A percentile compares a stretch with the other conserved stretches of the same genome.
Evolutionary conservation across 2,797 vertebrate genomes (phyloP).

Genomic region (Pseudochirops cupreus): DNA sequence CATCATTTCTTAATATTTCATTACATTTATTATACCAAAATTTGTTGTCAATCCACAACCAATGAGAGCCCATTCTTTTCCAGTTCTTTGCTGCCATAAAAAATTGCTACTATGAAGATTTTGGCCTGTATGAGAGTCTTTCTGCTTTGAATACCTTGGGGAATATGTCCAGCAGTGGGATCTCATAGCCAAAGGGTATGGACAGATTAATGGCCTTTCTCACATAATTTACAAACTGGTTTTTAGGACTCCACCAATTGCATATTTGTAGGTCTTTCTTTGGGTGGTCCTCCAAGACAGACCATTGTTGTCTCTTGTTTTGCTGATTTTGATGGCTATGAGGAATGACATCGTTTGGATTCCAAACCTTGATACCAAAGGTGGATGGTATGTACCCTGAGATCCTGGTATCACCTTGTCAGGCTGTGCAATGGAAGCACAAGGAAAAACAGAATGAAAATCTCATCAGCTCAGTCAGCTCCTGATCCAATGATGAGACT

Average conservation of each 20-base stretch:
- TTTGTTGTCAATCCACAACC: background rate
- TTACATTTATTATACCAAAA: background rate
- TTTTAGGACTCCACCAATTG: background rate
- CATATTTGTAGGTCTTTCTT: background rate
- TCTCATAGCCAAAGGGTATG: background rate
- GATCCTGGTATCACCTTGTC: slow-evolving; percentile 1
- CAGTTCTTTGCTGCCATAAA: background rate
- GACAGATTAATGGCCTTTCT: background rate
- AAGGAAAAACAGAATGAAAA: background rate
- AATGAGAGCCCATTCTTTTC: background rate
- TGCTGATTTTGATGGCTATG: background rate
- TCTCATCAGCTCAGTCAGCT: background rate
- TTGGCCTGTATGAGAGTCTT: background rate
- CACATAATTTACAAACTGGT: background rate
- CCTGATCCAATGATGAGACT: slow-evolving; percentile 12
- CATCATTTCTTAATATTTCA: background rate
- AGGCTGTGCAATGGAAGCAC: background rate
- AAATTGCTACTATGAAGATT: background rate
- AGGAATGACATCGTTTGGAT: background rate
- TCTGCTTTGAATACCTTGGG: background rate
- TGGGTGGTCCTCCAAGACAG: background rate
- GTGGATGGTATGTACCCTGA: slow-evolving; percentile 26
- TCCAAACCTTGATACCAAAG: background rate
- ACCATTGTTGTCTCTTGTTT: background rate
- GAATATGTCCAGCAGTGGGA: background rate